phyloP scores from a whole-genome alignment of 2,888 invertebrate genomes.

The Phasia obesa region DNA sequence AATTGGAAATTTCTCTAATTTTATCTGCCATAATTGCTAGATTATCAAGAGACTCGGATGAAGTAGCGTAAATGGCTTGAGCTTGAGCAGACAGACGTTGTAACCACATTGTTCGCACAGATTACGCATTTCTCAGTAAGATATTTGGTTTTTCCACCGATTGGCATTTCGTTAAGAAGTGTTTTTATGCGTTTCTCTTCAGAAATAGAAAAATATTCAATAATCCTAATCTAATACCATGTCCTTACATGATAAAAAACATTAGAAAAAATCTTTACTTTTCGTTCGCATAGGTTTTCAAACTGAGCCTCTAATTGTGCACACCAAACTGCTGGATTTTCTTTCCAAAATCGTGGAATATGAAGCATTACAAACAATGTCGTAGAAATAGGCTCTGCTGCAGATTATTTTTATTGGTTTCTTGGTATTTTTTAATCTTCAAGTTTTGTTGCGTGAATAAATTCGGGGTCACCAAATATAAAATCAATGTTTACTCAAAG shows the following conservation, averaged over 20 bases:
- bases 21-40: no score
- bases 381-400: no score
- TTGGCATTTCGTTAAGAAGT: not conserved
- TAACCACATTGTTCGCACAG: conserved; percentile 1
- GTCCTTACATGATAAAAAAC: conserved; percentile 10
- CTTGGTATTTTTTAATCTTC: no score
- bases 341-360: no score
- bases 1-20: not conserved
- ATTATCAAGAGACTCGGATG: not conserved
- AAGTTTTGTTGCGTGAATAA: no score
- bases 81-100: not conserved
- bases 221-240: not conserved
- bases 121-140: not conserved
- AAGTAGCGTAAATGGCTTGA: not conserved
- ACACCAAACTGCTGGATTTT: no score
- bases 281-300: not conserved
- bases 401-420: no score
- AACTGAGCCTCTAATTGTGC: no score
- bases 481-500: no score
- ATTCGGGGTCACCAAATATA: no score
- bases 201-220: not conserved
- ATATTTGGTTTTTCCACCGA: not conserved
- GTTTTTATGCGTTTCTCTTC: not conserved
- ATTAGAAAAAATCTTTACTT: not conserved
- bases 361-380: no score